Base-by-base conservation (phyloP, 1,140 invertebrate genomes). In the Scaptomyza hsui region DNA sequence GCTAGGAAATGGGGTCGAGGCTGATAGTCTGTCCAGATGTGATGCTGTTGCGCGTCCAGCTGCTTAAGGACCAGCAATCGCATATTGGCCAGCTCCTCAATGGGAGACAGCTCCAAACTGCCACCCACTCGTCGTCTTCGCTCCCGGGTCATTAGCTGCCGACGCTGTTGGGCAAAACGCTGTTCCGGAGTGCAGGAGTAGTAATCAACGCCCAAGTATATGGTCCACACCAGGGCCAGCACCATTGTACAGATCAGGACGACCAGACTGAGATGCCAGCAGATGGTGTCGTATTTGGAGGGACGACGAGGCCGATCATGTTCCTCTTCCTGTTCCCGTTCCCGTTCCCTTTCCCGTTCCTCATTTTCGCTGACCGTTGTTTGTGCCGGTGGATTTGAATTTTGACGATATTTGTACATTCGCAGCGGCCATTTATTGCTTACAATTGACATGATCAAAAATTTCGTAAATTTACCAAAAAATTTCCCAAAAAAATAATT, bases 1-100 rank as follows among this genome's bases (percentile, higher is more conserved):
- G 86, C 61, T 37, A 97, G 93, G 68, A 95, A 96, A 78, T 95
- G 94, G 0, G 92, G 86, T 0, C 45, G 19, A 0, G 57, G 62
- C 13, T 75, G 71, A 21, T 75, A 89, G 3, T 65, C 42, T 5
- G 7, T 12, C 82, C 82, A 75, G 1, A 82, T 53, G 1, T 49
- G 19, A 16, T 67, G 24, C 16, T 13, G 3, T 12, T 75, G 37
- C 26, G 75, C 65, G 7, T 88, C 82, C 26, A 49, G 12, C 41
- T 48, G 15, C 16, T 75, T 67, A 15, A 63, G 13, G 12, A 53
- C 53, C 51, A 85, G 15, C 10, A 89, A 48, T 0, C 53, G 70
- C 0, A 26, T 52, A 24, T 79, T 82, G 24, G 59, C 80, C n/a
- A 65, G 5, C 16, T 67, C 55, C 52, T 89, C 86, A 1, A 79